phyloP scores from a whole-genome alignment of 2,888 invertebrate species.

The Aphrophora alni region DNA sequence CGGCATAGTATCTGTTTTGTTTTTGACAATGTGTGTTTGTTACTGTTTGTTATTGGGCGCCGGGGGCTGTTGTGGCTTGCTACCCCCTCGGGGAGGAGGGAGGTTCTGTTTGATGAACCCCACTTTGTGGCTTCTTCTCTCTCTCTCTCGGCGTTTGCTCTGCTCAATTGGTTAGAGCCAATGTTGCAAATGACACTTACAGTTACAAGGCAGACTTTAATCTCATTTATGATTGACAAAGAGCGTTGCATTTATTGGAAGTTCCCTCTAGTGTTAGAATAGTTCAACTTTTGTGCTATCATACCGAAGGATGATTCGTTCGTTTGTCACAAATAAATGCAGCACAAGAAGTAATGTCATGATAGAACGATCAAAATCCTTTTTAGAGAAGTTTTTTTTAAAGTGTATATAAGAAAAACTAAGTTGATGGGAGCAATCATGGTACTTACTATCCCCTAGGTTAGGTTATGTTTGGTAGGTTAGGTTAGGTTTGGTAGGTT shows the following conservation, averaged over 20 bases:
- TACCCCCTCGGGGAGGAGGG: not conserved
- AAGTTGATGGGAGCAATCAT: no score
- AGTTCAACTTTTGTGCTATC: no score
- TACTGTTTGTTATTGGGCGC: slow-evolving; percentile 2
- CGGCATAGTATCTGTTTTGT: slow-evolving; percentile 6
- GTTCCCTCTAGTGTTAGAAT: no score
- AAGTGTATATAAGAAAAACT: no score
- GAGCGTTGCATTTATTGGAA: not conserved
- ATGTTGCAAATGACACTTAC: slow-evolving; percentile 6
- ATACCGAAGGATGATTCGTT: no score
- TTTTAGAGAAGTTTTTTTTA: no score
- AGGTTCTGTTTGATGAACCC: not conserved
- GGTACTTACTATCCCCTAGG: no score
- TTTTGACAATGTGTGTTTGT: slow-evolving; percentile 5
- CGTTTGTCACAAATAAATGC: no score
- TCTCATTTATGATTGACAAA: not conserved
- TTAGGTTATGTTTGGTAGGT: no score
- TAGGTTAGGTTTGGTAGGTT: no score
- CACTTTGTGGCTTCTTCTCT: slow-evolving; percentile 4
- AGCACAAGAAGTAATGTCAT: no score
- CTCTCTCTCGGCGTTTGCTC: not conserved
- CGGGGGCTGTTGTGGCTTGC: slow-evolving; percentile 9
- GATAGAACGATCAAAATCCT: no score
- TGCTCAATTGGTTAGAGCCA: not conserved
- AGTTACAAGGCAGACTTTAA: not conserved